phyloP scores from a whole-genome alignment of 2,888 invertebrate species.

The Ectropis crepuscularia region DNA sequence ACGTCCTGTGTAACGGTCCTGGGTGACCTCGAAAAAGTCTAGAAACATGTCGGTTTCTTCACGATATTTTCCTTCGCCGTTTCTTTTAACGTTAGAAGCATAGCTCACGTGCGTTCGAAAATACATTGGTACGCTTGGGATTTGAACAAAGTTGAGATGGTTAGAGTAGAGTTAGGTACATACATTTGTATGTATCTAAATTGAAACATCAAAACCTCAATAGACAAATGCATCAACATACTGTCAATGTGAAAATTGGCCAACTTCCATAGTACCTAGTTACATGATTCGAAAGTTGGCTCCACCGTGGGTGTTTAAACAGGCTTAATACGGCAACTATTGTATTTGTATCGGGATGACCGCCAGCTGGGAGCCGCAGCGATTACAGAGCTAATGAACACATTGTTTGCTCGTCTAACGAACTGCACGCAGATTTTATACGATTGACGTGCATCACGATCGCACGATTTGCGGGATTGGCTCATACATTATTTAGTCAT shows the following conservation, averaged over 20 bases:
- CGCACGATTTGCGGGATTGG: conserved; percentile 5
- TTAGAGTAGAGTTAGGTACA: no score
- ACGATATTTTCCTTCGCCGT: no score
- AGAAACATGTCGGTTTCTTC: no score
- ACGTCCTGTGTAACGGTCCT: no score
- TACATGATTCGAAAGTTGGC: conserved; percentile 3
- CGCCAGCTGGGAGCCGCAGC: conserved; percentile 63
- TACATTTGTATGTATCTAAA: no score
- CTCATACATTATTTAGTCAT: not conserved
- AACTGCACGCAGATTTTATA: conserved; percentile 63
- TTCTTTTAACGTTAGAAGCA: no score
- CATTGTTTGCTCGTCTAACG: conserved; percentile 81
- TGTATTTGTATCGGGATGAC: conserved; percentile 26
- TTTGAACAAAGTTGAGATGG: no score
- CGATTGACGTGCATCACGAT: conserved; percentile 36
- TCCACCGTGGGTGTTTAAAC: conserved; percentile 4
- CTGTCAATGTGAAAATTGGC: not conserved
- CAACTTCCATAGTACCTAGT: not conserved
- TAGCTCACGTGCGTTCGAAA: no score
- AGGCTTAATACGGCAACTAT: conserved; percentile 11
- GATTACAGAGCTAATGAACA: conserved; percentile 81
- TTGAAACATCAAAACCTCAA: no score
- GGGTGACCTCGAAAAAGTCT: no score
- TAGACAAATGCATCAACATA: no score
- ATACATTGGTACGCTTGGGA: no score